Percentiles rank a stretch among this genome's conserved stretches.
Conservation (phyloP, 2,888 invertebrate species). For the Limnephilus marmoratus region DNA sequence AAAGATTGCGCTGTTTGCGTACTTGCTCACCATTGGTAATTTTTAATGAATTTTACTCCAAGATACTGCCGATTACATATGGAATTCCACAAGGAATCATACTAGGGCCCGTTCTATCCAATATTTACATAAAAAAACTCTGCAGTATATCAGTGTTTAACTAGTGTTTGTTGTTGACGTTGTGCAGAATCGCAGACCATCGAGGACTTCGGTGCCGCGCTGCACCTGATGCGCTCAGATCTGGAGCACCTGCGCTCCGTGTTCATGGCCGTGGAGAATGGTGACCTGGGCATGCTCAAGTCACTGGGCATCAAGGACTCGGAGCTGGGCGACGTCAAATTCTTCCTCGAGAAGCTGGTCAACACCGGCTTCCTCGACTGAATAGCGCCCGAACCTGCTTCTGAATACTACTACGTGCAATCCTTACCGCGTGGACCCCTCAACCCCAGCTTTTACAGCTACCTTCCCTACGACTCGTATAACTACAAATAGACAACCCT, state of each 20-base stretch:
- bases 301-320: conserved; percentile 97
- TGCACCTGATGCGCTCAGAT: conserved; percentile 91
- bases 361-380: conserved; percentile 97
- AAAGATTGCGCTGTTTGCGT: too few species aligned
- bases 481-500: conserved; percentile 69
- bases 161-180: not conserved
- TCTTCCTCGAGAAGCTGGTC: conserved; percentile 96
- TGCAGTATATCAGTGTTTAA: too few species aligned
- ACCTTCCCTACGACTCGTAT: conserved; percentile 79
- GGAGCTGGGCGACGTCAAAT: conserved; percentile 95
- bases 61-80: too few species aligned
- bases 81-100: too few species aligned
- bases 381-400: conserved; percentile 85
- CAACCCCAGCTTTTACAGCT: conserved; percentile 85
- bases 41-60: too few species aligned
- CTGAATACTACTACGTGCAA: conserved; percentile 82
- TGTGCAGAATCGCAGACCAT: conserved; percentile 92
- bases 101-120: too few species aligned
- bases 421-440: conserved; percentile 80
- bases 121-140: too few species aligned
- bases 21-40: too few species aligned
- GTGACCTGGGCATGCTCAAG: conserved; percentile 95
- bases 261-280: conserved; percentile 97
- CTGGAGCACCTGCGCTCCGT: conserved; percentile 95
- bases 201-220: conserved; percentile 94